phyloP scores from a whole-genome alignment of 2,888 invertebrate genomes.

The Melipona bicolor region DNA sequence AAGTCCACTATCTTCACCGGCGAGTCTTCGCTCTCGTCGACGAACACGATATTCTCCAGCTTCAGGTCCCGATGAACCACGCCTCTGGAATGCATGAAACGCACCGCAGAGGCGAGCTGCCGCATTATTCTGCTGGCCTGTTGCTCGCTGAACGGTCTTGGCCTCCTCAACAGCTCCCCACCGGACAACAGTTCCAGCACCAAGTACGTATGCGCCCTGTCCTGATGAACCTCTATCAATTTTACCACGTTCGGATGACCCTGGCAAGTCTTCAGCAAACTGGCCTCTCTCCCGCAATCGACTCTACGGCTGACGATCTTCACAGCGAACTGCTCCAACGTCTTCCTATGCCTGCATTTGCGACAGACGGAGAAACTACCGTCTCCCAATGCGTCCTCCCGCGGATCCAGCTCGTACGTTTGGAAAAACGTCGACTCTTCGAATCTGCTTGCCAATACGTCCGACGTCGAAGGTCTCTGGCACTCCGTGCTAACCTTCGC shows the following conservation, averaged over 20 bases:
- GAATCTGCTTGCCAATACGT: constrained; percentile 74
- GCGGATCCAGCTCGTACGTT: constrained; percentile 91
- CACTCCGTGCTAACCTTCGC: constrained; percentile 40
- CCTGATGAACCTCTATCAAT: constrained; percentile 93
- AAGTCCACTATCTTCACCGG: constrained; percentile 97
- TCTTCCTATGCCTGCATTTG: constrained; percentile 90
- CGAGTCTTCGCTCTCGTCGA: constrained; percentile 85
- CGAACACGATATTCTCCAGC: constrained; percentile 93
- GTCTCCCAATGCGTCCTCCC: constrained; percentile 91
- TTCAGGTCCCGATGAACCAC: constrained; percentile 97
- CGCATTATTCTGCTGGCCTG: constrained; percentile 92
- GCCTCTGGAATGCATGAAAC: constrained; percentile 92
- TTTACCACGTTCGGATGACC: constrained; percentile 95
- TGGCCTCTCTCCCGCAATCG: constrained; percentile 90
- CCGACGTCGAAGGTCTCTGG: constrained; percentile 70
- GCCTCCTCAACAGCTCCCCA: constrained; percentile 91
- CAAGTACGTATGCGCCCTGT: constrained; percentile 94
- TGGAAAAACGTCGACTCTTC: constrained; percentile 93
- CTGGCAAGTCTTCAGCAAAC: constrained; percentile 92
- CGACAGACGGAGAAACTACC: constrained; percentile 96
- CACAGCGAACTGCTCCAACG: constrained; percentile 92
- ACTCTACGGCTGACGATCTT: constrained; percentile 91
- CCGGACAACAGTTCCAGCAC: constrained; percentile 94
- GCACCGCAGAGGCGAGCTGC: constrained; percentile 93
- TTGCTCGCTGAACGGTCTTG: constrained; percentile 90